A percentile compares a stretch with the other conserved stretches of the same genome.
Conservation (phyloP, 1,140 invertebrate species). For the Drosophila watanabei region DNA sequence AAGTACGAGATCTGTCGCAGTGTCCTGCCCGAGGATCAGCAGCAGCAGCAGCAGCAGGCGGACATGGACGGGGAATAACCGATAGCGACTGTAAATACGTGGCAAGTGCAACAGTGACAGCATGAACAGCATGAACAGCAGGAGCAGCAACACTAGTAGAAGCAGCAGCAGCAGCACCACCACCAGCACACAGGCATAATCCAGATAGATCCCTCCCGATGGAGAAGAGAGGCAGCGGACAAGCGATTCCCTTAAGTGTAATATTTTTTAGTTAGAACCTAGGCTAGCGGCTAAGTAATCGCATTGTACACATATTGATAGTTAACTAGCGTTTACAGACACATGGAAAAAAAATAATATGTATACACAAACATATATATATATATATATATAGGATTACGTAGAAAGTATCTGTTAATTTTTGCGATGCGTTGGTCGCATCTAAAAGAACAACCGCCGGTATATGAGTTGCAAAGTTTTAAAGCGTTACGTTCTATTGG, state of each 20-base stretch:
- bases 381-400: slow-evolving; percentile 42
- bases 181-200: slow-evolving; percentile 21
- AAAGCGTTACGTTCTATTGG: slow-evolving; percentile 56
- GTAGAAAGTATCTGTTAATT: slow-evolving; percentile 72
- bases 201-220: slow-evolving; percentile 37
- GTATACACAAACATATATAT: slow-evolving; percentile 46
- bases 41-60: slow-evolving; percentile 47
- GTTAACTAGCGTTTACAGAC: slow-evolving; percentile 65
- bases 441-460: slow-evolving; percentile 80
- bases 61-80: slow-evolving; percentile 54
- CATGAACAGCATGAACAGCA: background rate
- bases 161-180: slow-evolving; percentile 11
- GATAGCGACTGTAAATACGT: slow-evolving; percentile 37
- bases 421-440: slow-evolving; percentile 81
- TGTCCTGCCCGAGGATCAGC: slow-evolving; percentile 69
- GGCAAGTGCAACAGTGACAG: slow-evolving; percentile 20
- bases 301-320: slow-evolving; percentile 64
- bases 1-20: slow-evolving; percentile 74
- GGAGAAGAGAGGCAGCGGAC: slow-evolving; percentile 21
- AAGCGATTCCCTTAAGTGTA: slow-evolving; percentile 76
- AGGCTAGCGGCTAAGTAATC: slow-evolving; percentile 64
- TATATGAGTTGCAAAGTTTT: slow-evolving; percentile 77
- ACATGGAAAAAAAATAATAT: slow-evolving; percentile 27
- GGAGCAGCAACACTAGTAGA: background rate
- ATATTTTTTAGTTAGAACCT: slow-evolving; percentile 74